Base-by-base conservation (phyloP, 2,113 vertebrate species). In the Microcebus ravelobensis region DNA sequence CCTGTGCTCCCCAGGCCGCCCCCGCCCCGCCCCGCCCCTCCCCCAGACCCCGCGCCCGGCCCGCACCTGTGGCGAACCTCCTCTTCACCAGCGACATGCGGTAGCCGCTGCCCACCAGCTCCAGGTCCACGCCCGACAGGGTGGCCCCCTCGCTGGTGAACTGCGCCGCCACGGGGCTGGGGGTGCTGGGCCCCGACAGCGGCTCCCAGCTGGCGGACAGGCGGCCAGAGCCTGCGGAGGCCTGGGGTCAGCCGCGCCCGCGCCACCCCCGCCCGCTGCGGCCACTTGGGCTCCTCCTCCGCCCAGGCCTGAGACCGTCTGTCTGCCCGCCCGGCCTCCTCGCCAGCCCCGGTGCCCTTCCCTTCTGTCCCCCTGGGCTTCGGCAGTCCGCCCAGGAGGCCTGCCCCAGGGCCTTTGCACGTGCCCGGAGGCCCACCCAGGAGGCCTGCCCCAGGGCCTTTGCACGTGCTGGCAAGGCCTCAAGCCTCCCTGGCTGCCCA, bases 1-100 rank as follows among this genome's bases (percentile, higher is more conserved):
- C 70, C 36, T 3, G 0, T 2, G 61, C 23, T 27, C 23, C 23
- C 59, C 42, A 45, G 42, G 6, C 59, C 25, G 42, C 42, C 42
- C 42, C 42, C 42, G n/a, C n/a, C n/a, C n/a, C 42, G 7, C 42
- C 42, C 42, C 42, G 7, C 6, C 42, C 42, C 42, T 8, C 45
- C 7, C 45, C 45, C 2, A 11, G 23, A 3, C 73, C 73, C 3
- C 5, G 1, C 45, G 7, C 45, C 45, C 7, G 7, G 76, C 25
- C 2, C 14, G 18, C 0, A 99, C 99, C 99, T 99, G 99, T 99
- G 36, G 99, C 99, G 2, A 99, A 99, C 92, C 99, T 99, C 97
- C 99, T 99, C 98, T 99, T 99, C 90, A 99, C 98, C 95, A 99
- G 98, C 0, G 99, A 99, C 99, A 99, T 99, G 85, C 99, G 99